These are phyloP conservation scores for Diabrotica balteata DNA, from an alignment of 2,888 invertebrate genomes.

Conservation along the genomic window DNA sequence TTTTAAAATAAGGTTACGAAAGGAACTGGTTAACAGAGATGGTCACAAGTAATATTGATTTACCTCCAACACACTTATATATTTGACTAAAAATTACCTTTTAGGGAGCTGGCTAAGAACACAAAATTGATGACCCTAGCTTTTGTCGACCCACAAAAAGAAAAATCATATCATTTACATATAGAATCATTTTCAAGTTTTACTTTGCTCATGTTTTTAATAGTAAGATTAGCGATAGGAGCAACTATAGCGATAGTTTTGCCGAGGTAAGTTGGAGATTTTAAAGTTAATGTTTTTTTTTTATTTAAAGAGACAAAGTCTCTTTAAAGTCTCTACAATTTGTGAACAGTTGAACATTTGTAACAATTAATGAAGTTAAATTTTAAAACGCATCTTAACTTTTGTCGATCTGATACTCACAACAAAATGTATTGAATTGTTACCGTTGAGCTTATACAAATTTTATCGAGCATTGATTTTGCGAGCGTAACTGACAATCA, in stretches of 20 bases:
- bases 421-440: no score
- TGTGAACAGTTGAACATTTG: no score
- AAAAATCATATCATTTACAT: constrained; percentile 71
- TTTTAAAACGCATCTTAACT: no score
- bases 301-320: no score
- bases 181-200: constrained; percentile 72
- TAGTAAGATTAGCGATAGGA: constrained; percentile 66
- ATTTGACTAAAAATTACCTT: neutral
- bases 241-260: constrained; percentile 65
- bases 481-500: no score
- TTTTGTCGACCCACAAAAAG: constrained; percentile 72
- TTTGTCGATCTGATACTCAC: no score
- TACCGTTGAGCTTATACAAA: no score
- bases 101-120: constrained; percentile 71
- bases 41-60: constrained; percentile 73
- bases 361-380: no score
- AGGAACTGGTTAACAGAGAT: constrained; percentile 85
- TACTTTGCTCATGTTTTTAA: constrained; percentile 69
- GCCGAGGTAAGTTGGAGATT: constrained; percentile 60
- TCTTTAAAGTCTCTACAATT: no score
- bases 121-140: constrained; percentile 70
- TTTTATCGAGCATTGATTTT: no score
- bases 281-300: no score
- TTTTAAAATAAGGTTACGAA: constrained; percentile 79
- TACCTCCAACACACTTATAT: neutral